phyloP scores from a whole-genome alignment of 2,113 vertebrate genomes.

The Triplophysa rosa region DNA sequence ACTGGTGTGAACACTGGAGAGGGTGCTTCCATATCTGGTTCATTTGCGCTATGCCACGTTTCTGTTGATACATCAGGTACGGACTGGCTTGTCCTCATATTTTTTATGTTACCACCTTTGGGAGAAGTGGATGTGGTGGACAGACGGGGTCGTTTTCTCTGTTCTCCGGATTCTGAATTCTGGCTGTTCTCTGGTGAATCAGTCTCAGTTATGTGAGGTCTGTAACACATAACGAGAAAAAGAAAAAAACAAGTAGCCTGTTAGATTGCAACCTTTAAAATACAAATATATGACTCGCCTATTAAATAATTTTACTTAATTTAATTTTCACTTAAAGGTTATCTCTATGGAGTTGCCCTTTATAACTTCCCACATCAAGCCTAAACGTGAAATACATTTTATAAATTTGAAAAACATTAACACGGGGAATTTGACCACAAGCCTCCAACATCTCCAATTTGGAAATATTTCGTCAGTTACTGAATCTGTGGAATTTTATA shows the following conservation, averaged over 20 bases:
- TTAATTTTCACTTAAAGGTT: neutral
- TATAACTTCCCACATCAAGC: neutral
- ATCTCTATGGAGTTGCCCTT: neutral
- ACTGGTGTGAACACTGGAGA: neutral
- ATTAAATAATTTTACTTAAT: too few species aligned
- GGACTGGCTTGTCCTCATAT: neutral
- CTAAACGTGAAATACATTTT: neutral
- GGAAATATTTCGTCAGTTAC: neutral
- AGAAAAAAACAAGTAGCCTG: neutral
- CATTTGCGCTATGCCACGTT: slow-evolving; percentile 6
- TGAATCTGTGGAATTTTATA: neutral
- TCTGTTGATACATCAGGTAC: neutral
- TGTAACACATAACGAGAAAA: neutral
- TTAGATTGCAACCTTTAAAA: too few species aligned
- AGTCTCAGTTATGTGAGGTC: neutral
- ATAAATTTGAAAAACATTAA: neutral
- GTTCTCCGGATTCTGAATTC: too few species aligned
- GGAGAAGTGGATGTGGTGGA: neutral
- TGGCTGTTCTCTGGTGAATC: neutral
- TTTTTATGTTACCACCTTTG: neutral
- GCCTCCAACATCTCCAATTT: neutral
- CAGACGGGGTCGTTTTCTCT: slow-evolving; percentile 2
- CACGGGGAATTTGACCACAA: neutral
- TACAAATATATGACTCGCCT: too few species aligned
- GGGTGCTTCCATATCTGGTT: neutral